Percentiles rank a stretch among this genome's conserved stretches.
Conservation (phyloP, 1,140 invertebrate genomes). For the Lethrus apterus region DNA sequence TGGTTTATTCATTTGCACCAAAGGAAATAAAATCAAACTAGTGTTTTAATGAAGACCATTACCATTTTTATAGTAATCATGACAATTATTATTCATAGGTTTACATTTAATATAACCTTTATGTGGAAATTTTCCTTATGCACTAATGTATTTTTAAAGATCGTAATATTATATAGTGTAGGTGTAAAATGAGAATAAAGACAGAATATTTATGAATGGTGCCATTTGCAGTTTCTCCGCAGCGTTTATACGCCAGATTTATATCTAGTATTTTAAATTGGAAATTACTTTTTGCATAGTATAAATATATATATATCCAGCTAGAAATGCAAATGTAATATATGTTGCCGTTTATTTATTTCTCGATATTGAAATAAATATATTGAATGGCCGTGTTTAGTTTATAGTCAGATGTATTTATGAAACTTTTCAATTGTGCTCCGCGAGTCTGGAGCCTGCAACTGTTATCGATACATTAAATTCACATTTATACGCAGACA, state of each 20-base stretch:
- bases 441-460: conserved; percentile 23
- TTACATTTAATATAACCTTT: no score
- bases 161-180: no score
- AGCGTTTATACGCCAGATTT: conserved; percentile 14
- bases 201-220: conserved; percentile 4
- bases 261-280: conserved; percentile 19
- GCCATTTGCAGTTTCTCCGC: conserved; percentile 9
- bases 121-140: no score
- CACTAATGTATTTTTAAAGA: no score
- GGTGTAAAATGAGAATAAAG: conserved; percentile 3
- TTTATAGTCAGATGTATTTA: conserved; percentile 24
- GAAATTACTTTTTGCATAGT: conserved; percentile 16
- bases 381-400: conserved; percentile 26
- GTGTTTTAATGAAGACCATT: no score
- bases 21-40: no score
- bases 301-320: conserved; percentile 17
- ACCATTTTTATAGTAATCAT: no score
- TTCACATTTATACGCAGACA: conserved; percentile 14
- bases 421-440: conserved; percentile 29
- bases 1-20: no score
- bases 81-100: no score
- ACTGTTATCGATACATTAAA: conserved; percentile 24
- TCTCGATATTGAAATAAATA: conserved; percentile 28
- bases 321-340: conserved; percentile 26
- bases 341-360: conserved; percentile 24